phyloP scores from a whole-genome alignment of 2,888 invertebrate species.

The Mantis religiosa region DNA sequence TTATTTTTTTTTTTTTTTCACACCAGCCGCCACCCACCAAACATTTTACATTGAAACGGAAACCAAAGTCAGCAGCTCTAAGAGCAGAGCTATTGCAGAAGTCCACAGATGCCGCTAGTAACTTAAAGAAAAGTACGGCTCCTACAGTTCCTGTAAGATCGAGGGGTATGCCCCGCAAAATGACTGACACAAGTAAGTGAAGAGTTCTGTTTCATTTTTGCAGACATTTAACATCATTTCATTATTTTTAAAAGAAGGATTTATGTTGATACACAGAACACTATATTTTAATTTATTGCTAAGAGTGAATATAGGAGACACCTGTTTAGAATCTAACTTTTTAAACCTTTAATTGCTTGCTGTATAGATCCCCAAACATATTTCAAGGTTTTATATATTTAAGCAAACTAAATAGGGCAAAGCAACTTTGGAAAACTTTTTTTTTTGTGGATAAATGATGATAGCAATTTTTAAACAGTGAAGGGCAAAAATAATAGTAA shows the following conservation, averaged over 20 bases:
- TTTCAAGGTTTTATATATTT: too few relatives aligned
- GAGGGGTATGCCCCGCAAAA: constrained; percentile 87
- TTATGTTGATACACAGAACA: background rate
- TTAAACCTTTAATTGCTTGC: too few relatives aligned
- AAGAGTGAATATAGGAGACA: too few relatives aligned
- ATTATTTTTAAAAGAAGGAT: background rate
- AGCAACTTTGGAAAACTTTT: too few relatives aligned
- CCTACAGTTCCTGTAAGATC: constrained; percentile 86
- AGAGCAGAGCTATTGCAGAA: constrained; percentile 87
- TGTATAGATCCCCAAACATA: too few relatives aligned
- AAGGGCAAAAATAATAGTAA: too few relatives aligned
- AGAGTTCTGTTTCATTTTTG: background rate
- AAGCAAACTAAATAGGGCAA: too few relatives aligned
- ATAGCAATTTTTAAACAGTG: too few relatives aligned
- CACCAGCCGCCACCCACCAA: constrained; percentile 74
- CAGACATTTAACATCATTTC: background rate
- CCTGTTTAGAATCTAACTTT: too few relatives aligned
- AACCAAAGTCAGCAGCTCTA: constrained; percentile 89
- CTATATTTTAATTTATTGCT: too few relatives aligned
- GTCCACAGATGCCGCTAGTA: constrained; percentile 83
- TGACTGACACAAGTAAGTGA: constrained; percentile 87
- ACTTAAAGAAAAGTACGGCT: constrained; percentile 81
- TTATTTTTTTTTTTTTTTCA: too few relatives aligned
- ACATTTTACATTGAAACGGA: constrained; percentile 89
- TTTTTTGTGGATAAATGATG: too few relatives aligned